Conservation (phyloP, 2,113 vertebrate genomes). For the Charadrius vociferus region DNA sequence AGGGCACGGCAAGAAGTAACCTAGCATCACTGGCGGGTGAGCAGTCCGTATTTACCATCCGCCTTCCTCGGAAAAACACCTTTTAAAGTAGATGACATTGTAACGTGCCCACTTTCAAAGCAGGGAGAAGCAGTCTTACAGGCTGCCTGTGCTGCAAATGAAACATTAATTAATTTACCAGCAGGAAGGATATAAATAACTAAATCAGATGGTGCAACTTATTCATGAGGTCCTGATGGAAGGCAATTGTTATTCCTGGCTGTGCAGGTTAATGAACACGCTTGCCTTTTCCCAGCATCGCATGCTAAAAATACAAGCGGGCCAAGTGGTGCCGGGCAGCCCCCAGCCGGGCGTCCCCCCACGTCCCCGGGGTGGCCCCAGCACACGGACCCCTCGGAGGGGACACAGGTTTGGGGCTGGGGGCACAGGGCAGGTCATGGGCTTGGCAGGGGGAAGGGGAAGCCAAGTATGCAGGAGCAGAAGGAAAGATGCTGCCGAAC, state of each 20-base stretch:
- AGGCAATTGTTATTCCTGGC: neutral
- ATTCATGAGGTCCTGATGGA: neutral
- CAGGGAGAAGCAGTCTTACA: neutral
- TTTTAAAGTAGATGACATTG: neutral
- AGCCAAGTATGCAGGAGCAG: accelerated
- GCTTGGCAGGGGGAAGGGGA: neutral
- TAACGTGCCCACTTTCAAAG: neutral
- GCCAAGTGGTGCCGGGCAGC: neutral
- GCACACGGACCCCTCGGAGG: accelerated
- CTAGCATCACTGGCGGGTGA: accelerated
- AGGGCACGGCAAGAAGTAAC: neutral
- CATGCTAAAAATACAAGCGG: slow-evolving; percentile 14
- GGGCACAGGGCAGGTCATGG: neutral
- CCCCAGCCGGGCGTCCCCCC: accelerated
- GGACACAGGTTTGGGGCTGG: neutral
- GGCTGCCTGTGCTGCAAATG: neutral
- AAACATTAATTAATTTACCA: slow-evolving; percentile 71
- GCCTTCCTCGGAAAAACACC: neutral
- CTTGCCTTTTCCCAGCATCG: neutral
- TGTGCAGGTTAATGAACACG: slow-evolving; percentile 40
- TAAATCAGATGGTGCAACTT: neutral
- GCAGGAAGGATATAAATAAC: slow-evolving; percentile 74
- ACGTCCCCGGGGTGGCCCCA: accelerated
- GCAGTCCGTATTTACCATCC: accelerated
- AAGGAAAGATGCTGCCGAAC: neutral